These are phyloP conservation scores for Glyptemys insculpta DNA, from an alignment of 2,797 vertebrate genomes.

Conservation along the genomic window DNA sequence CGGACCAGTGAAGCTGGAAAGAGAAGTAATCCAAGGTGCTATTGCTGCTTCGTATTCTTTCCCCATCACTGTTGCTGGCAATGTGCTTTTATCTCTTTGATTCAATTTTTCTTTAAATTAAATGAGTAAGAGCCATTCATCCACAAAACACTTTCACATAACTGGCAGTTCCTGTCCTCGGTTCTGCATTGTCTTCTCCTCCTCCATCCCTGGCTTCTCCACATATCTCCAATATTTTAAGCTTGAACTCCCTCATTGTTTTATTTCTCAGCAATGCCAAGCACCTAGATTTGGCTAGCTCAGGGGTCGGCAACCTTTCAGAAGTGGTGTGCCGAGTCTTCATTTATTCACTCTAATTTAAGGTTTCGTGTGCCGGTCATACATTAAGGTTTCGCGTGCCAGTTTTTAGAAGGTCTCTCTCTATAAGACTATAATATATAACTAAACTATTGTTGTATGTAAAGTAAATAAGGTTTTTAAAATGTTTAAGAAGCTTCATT, in stretches of 20 bases:
- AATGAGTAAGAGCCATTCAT: not conserved
- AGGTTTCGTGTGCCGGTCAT: too few species aligned
- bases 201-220: not conserved
- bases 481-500: too few species aligned
- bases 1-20: not conserved
- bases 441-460: too few species aligned
- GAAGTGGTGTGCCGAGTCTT: too few species aligned
- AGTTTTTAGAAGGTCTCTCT: too few species aligned
- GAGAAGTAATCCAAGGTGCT: not conserved
- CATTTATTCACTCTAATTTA: too few species aligned
- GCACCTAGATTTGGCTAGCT: not conserved
- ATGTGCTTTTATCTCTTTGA: not conserved
- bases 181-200: not conserved
- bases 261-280: not conserved
- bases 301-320: too few species aligned
- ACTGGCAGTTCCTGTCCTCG: not conserved
- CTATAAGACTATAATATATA: too few species aligned
- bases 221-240: not conserved
- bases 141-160: not conserved
- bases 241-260: not conserved
- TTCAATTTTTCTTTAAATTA: not conserved
- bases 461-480: too few species aligned
- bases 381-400: too few species aligned
- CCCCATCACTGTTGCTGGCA: not conserved
- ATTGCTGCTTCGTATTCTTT: not conserved